phyloP scores from a whole-genome alignment of 1,140 invertebrate genomes.

The Bombus cullumanus region DNA sequence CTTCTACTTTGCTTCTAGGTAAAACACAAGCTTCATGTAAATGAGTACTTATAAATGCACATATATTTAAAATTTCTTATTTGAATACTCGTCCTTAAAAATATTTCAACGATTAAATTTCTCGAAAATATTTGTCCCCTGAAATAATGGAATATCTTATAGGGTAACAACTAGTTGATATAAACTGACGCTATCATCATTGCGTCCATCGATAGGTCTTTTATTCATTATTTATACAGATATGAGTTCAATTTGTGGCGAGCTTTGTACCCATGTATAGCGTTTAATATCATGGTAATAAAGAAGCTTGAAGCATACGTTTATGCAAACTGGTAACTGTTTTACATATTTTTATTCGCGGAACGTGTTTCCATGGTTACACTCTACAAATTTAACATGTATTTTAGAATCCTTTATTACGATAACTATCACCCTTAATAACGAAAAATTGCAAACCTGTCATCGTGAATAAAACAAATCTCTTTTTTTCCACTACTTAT shows the following conservation, averaged over 20 bases:
- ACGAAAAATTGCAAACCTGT: background rate
- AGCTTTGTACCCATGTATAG: background rate
- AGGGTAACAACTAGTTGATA: background rate
- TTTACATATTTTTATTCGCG: slow-evolving; percentile 16
- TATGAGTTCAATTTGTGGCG: slow-evolving; percentile 11
- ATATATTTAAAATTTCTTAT: background rate
- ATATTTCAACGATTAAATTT: background rate
- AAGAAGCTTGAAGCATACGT: slow-evolving; percentile 7
- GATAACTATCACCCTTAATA: background rate
- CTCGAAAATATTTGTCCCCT: background rate
- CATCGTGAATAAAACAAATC: background rate
- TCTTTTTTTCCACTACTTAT: background rate
- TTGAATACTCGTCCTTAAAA: background rate
- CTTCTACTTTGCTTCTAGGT: background rate
- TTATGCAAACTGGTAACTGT: slow-evolving; percentile 7
- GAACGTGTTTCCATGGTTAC: background rate
- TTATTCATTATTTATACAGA: background rate
- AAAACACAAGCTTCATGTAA: background rate
- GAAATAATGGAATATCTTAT: background rate
- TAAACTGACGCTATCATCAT: background rate
- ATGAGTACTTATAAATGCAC: background rate
- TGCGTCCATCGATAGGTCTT: background rate
- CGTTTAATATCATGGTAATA: slow-evolving; percentile 31
- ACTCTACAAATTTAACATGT: background rate
- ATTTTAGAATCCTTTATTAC: background rate